Evolutionary conservation across 1,140 invertebrate species (phyloP).

Genomic region (Dendrolimus punctatus): DNA sequence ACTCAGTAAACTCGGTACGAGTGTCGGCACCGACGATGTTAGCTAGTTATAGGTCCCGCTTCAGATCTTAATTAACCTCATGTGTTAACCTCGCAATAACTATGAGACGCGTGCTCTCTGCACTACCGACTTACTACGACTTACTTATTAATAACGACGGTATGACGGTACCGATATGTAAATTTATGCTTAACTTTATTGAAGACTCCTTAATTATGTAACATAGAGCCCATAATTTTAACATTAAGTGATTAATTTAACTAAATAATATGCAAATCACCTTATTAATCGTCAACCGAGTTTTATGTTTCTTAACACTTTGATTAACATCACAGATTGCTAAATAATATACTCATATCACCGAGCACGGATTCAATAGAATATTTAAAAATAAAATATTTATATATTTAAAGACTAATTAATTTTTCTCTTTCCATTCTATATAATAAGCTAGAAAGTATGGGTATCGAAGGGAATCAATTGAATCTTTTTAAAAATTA

Average conservation of each 20-base stretch:
- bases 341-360: no score
- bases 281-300: no score
- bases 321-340: no score
- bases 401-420: no score
- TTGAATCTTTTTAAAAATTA: no score
- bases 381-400: no score
- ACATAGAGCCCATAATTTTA: constrained; percentile 17
- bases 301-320: no score
- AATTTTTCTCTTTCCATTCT: no score
- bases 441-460: no score
- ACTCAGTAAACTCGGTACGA: constrained; percentile 37
- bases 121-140: constrained; percentile 25
- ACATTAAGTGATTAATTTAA: constrained; percentile 17
- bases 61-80: constrained; percentile 66
- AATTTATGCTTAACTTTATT: constrained; percentile 40
- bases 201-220: constrained; percentile 30
- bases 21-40: constrained; percentile 26
- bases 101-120: constrained; percentile 32
- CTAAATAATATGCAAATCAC: neutral
- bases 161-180: constrained; percentile 28
- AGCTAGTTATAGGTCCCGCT: constrained; percentile 52
- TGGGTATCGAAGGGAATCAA: no score
- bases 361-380: no score
- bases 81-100: constrained; percentile 56
- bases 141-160: constrained; percentile 31